These are phyloP conservation scores for Cheilosia pagana DNA, from an alignment of 2,888 invertebrate species.

Conservation along the genomic window DNA sequence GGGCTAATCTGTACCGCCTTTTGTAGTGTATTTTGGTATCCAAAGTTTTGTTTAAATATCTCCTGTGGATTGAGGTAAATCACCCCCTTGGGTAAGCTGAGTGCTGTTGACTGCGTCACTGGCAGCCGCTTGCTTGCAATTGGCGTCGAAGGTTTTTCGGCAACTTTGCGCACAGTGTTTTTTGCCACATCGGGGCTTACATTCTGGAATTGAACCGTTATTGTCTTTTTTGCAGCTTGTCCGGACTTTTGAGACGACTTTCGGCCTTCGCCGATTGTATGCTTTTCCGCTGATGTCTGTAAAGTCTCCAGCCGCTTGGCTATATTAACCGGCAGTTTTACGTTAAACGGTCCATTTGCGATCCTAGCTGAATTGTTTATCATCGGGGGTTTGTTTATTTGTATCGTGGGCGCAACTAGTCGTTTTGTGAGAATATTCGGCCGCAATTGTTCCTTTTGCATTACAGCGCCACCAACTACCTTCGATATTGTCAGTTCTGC, in stretches of 20 bases:
- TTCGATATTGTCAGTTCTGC: slow-evolving; percentile 35
- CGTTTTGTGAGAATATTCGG: slow-evolving; percentile 16
- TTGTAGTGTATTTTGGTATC: background rate
- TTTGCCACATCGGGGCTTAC: slow-evolving; percentile 42
- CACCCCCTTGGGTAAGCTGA: slow-evolving; percentile 43
- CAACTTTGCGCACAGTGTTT: slow-evolving; percentile 33
- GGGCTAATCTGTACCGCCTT: background rate
- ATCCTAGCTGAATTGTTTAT: background rate
- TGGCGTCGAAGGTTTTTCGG: background rate
- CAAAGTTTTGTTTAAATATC: slow-evolving; percentile 45
- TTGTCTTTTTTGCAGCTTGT: slow-evolving; percentile 1
- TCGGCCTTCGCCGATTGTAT: slow-evolving; percentile 21
- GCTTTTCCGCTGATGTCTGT: slow-evolving; percentile 25
- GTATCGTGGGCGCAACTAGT: background rate
- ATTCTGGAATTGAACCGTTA: slow-evolving; percentile 60
- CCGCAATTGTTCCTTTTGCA: background rate
- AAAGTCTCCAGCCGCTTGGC: slow-evolving; percentile 26
- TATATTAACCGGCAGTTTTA: slow-evolving; percentile 25
- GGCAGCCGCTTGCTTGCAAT: slow-evolving; percentile 20
- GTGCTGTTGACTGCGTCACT: slow-evolving; percentile 17
- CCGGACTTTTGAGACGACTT: background rate
- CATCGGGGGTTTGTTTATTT: background rate
- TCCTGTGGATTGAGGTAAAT: slow-evolving; percentile 67
- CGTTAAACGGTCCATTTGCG: background rate
- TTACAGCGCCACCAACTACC: background rate